phyloP scores from a whole-genome alignment of 2,888 invertebrate species.

The Aporophyla nigra region DNA sequence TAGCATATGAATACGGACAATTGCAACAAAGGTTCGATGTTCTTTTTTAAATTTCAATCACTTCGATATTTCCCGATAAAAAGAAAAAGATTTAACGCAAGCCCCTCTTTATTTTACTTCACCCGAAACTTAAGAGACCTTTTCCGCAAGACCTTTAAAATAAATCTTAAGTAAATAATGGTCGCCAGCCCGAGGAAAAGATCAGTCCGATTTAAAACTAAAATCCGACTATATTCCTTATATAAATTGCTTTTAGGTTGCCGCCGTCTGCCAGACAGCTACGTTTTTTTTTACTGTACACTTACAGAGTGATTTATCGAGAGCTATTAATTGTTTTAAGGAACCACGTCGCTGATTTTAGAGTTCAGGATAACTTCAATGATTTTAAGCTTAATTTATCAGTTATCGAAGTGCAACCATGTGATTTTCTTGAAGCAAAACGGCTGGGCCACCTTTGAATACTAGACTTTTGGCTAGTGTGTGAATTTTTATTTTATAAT shows the following conservation, averaged over 20 bases:
- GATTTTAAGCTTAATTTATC: not conserved
- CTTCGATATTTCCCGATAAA: constrained; percentile 42
- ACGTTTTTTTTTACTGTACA: constrained; percentile 38
- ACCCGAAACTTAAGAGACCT: constrained; percentile 42
- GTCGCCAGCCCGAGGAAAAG: constrained; percentile 40
- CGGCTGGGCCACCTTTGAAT: not conserved
- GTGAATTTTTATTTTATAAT: not conserved
- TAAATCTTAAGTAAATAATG: constrained; percentile 64
- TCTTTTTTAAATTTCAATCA: constrained; percentile 44
- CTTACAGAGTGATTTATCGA: constrained; percentile 1
- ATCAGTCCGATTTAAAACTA: constrained; percentile 57
- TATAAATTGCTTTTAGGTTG: constrained; percentile 54
- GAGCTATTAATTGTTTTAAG: constrained; percentile 13
- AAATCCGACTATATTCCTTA: constrained; percentile 55
- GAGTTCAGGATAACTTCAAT: not conserved
- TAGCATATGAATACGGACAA: not conserved
- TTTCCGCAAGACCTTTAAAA: constrained; percentile 43
- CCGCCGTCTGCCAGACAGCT: constrained; percentile 11
- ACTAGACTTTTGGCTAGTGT: not conserved
- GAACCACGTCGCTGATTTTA: not conserved
- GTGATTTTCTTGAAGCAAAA: not conserved
- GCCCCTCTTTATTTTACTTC: constrained; percentile 43
- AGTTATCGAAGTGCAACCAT: not conserved
- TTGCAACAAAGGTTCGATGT: not conserved
- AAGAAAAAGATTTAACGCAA: constrained; percentile 27